phyloP scores from a whole-genome alignment of 1,140 invertebrate species.

The Oreohelix idahoensis region DNA sequence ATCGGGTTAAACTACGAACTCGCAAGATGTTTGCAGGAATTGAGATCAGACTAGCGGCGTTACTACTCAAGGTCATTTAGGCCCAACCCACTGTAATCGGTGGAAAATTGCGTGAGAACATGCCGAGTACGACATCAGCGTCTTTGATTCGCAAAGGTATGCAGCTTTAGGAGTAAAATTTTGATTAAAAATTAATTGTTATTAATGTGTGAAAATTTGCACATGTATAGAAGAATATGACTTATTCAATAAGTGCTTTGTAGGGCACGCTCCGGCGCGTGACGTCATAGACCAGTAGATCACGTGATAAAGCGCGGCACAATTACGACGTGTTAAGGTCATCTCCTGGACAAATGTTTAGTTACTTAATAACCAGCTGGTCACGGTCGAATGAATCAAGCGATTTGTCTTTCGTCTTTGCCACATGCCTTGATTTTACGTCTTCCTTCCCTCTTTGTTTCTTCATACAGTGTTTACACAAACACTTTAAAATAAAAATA shows the following conservation, averaged over 20 bases:
- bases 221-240: neutral
- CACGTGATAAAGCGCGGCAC: neutral
- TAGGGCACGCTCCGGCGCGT: neutral
- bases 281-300: neutral
- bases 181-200: neutral
- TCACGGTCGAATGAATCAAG: no score
- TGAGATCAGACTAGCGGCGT: neutral
- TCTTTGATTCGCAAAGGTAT: neutral
- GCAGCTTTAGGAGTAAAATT: neutral
- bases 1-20: neutral
- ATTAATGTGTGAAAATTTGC: neutral
- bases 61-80: conserved; percentile 3
- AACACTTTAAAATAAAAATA: no score
- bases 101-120: neutral
- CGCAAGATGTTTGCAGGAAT: neutral
- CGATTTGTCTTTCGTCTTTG: no score
- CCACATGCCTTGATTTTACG: no score
- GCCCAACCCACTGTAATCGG: neutral
- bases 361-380: no score
- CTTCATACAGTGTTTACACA: no score
- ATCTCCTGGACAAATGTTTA: no score
- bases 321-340: neutral
- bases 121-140: neutral
- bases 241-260: neutral
- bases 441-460: no score